Evolutionary conservation across 2,113 vertebrate species (phyloP).

Genomic region (Opisthocomus hoazin): DNA sequence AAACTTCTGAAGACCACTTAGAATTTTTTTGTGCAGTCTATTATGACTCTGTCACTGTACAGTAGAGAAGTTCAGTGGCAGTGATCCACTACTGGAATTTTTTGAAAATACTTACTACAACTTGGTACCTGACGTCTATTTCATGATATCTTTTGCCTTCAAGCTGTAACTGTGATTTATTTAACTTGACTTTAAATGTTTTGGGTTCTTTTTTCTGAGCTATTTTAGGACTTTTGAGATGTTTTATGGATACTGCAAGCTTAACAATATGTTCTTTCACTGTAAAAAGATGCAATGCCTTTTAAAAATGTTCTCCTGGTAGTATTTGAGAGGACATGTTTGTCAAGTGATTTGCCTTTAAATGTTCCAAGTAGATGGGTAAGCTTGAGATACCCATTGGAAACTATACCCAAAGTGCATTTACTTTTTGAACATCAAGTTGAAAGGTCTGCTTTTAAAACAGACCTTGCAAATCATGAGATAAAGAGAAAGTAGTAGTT

Average conservation of each 20-base stretch:
- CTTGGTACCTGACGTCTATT: neutral
- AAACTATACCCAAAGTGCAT: neutral
- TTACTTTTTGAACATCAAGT: constrained; percentile 9
- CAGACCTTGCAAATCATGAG: neutral
- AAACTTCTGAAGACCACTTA: neutral
- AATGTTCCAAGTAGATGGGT: neutral
- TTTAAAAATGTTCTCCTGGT: neutral
- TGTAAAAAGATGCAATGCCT: neutral
- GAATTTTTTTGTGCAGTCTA: neutral
- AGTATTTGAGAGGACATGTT: neutral
- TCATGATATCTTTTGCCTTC: neutral
- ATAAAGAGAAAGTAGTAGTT: neutral
- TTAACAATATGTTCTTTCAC: neutral
- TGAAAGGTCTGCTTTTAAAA: constrained; percentile 1
- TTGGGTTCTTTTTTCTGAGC: neutral
- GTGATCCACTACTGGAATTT: neutral
- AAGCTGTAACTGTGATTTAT: neutral
- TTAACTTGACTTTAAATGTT: neutral
- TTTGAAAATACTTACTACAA: neutral
- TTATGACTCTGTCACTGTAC: neutral
- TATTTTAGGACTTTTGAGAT: neutral
- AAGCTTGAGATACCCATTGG: constrained; percentile 9
- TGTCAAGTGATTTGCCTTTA: neutral
- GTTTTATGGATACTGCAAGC: neutral
- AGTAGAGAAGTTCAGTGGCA: neutral